phyloP scores from a whole-genome alignment of 2,113 vertebrate species.

The Turnix velox region DNA sequence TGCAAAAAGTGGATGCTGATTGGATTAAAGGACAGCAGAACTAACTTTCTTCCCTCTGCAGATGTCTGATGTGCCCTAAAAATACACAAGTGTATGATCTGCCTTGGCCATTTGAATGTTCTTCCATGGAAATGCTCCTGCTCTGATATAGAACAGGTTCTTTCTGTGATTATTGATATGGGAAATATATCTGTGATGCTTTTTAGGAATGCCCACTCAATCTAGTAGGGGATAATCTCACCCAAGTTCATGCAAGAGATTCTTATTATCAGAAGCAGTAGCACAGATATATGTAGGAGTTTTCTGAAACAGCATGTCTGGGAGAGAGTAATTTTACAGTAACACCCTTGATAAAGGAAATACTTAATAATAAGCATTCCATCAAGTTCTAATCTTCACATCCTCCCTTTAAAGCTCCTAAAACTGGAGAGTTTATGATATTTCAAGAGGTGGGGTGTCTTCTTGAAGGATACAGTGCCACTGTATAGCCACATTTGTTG shows the following conservation, averaged over 20 bases:
- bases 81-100: not conserved
- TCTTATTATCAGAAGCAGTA: not conserved
- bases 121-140: not conserved
- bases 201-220: not conserved
- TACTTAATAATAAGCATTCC: not conserved
- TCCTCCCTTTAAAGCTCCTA: not conserved
- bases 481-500: not conserved
- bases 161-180: not conserved
- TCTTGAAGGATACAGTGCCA: not conserved
- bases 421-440: not conserved
- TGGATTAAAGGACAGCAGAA: constrained; percentile 31
- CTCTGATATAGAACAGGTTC: not conserved
- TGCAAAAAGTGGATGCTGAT: not conserved
- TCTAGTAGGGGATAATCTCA: not conserved
- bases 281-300: not conserved
- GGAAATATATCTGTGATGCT: not conserved
- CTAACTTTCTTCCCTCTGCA: not conserved
- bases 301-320: not conserved
- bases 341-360: not conserved
- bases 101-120: not conserved
- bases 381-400: not conserved
- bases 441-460: not conserved
- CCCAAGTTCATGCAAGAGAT: not conserved
- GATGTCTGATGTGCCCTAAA: not conserved
- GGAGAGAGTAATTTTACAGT: not conserved